Percentiles rank a stretch among this genome's conserved stretches.
phyloP scores from a whole-genome alignment of 1,140 invertebrate species.

The Copidosoma floridanum region DNA sequence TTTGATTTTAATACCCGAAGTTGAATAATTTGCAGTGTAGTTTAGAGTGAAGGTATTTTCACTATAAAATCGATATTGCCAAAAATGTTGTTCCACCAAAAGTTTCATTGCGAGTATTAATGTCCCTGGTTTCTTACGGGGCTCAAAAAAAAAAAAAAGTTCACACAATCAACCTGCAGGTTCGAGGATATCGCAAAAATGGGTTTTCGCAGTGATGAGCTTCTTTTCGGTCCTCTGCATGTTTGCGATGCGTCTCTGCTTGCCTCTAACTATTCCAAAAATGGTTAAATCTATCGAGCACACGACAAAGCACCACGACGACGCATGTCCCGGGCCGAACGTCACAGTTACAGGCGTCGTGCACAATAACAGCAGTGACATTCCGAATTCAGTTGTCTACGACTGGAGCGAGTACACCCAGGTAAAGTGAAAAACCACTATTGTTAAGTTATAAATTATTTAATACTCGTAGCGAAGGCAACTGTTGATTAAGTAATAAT shows the following conservation, averaged over 20 bases:
- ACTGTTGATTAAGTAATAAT: no score
- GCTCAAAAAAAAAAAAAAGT: no score
- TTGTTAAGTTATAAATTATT: no score
- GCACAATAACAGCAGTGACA: background rate
- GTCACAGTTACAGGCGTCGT: background rate
- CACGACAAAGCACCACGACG: slow-evolving; percentile 28
- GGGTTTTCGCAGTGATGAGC: slow-evolving; percentile 74
- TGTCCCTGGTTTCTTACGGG: no score
- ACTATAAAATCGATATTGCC: no score
- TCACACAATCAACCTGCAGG: slow-evolving; percentile 49
- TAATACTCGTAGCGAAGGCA: no score
- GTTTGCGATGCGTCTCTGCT: slow-evolving; percentile 81
- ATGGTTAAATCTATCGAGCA: slow-evolving; percentile 61
- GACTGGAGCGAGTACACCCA: slow-evolving; percentile 11
- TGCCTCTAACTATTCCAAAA: slow-evolving; percentile 85
- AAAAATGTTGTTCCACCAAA: no score
- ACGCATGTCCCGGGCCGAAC: background rate
- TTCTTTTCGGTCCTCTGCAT: slow-evolving; percentile 77
- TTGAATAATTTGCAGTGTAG: no score
- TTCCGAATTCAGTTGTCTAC: no score
- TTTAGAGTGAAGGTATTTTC: no score
- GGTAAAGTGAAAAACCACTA: background rate
- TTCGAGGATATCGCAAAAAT: slow-evolving; percentile 67
- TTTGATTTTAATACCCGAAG: no score
- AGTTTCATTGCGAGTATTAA: no score